These are phyloP conservation scores for Sepiola atlantica DNA, from an alignment of 2,888 invertebrate genomes.

Conservation along the genomic window DNA sequence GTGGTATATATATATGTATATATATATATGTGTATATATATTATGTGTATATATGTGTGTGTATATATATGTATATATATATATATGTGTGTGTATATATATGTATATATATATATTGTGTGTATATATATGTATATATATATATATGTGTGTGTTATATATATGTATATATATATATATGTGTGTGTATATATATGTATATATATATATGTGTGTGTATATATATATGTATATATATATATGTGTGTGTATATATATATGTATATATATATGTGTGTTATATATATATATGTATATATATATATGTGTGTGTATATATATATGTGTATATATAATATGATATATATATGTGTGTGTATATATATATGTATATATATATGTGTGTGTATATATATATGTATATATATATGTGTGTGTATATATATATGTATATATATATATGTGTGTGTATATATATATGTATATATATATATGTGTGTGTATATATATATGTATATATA, in stretches of 20 bases:
- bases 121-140: too few species aligned
- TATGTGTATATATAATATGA: too few species aligned
- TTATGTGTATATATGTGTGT: too few species aligned
- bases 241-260: background rate
- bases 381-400: background rate
- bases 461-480: background rate
- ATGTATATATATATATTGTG: too few species aligned
- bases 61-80: background rate
- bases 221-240: slow-evolving; percentile 17
- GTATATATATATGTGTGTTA: too few species aligned
- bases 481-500: background rate
- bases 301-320: too few species aligned
- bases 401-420: background rate
- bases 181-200: background rate
- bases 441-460: background rate
- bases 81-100: background rate
- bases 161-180: too few species aligned
- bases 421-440: background rate
- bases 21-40: too few species aligned
- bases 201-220: background rate
- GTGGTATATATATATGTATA: too few species aligned
- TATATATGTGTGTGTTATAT: too few species aligned
- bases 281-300: too few species aligned
- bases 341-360: too few species aligned
- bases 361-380: background rate